A percentile compares a stretch with the other conserved stretches of the same genome.
These are phyloP conservation scores for Branchinecta lynchi DNA, from an alignment of 1,140 invertebrate species.

Conservation along the genomic window DNA sequence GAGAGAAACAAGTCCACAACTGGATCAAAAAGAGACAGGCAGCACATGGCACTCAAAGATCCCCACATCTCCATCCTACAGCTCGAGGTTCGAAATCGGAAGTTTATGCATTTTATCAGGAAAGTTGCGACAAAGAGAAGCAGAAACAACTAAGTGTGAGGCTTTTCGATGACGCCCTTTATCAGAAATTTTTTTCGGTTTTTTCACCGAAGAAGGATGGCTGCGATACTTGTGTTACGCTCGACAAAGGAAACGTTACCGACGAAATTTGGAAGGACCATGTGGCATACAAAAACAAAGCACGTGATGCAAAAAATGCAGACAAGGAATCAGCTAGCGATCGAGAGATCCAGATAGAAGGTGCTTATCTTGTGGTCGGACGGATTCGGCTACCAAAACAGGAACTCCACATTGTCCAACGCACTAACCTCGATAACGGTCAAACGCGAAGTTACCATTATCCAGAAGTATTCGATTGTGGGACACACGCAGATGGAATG, in stretches of 20 bases:
- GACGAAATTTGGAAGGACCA: not conserved
- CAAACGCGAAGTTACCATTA: conserved; percentile 8
- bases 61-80: not conserved
- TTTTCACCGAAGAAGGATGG: conserved; percentile 2
- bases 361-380: conserved; percentile 1
- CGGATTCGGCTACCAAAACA: conserved; percentile 15
- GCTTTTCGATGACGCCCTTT: conserved; percentile 4
- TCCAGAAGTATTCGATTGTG: conserved; percentile 8
- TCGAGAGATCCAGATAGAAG: conserved; percentile 1
- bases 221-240: conserved; percentile 1
- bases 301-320: conserved; percentile 5
- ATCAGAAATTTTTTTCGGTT: not conserved
- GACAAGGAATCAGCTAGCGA: not conserved
- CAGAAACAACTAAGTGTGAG: conserved; percentile 6
- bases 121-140: conserved; percentile 2
- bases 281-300: not conserved
- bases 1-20: conserved; percentile 9
- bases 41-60: conserved; percentile 8
- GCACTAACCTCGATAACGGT: conserved; percentile 8
- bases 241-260: not conserved
- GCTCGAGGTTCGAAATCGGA: conserved; percentile 4
- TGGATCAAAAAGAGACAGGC: conserved; percentile 5
- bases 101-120: conserved; percentile 2
- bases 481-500: conserved; percentile 14
- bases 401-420: conserved; percentile 3